phyloP scores from a whole-genome alignment of 2,797 vertebrate species.

The Pogoniulus pusillus region DNA sequence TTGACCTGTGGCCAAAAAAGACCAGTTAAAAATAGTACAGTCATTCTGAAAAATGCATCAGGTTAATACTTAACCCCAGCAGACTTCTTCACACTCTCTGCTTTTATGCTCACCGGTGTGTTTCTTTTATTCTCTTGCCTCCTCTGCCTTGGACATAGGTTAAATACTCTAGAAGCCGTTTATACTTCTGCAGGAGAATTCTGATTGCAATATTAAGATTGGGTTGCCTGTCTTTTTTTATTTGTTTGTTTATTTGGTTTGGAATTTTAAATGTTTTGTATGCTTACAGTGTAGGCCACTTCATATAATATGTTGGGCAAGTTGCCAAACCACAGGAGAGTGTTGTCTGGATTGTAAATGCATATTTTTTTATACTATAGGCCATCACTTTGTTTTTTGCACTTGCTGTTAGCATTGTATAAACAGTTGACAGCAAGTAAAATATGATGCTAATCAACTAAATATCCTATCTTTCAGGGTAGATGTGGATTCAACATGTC shows the following conservation, averaged over 20 bases:
- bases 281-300: background rate
- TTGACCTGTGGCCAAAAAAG: conserved; percentile 77
- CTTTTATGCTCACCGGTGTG: background rate
- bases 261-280: background rate
- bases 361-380: background rate
- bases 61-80: conserved; percentile 60
- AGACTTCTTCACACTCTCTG: conserved; percentile 46
- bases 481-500: background rate
- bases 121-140: background rate
- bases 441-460: background rate
- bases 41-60: conserved; percentile 70
- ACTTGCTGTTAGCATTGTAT: background rate
- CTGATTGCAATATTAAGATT: background rate
- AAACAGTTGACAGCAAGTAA: background rate
- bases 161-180: background rate
- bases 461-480: background rate
- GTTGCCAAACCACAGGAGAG: background rate
- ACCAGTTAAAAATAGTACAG: conserved; percentile 77
- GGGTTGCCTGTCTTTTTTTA: background rate
- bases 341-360: background rate
- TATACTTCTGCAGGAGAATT: background rate
- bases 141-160: background rate
- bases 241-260: background rate
- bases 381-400: background rate
- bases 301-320: background rate